Conservation (phyloP, 2,888 invertebrate genomes). For the Torymus texanus region DNA sequence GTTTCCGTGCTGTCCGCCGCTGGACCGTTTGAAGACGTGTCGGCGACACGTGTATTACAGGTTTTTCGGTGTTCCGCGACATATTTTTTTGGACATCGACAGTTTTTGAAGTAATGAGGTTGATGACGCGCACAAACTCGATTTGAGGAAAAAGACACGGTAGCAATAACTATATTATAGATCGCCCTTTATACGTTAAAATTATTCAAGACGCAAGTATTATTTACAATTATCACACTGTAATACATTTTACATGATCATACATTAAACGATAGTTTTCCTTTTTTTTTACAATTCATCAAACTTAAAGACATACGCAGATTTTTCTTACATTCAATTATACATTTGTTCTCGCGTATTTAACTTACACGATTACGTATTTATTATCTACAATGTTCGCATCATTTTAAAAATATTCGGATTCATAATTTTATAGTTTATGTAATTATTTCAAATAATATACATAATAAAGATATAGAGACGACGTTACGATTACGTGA, state of each 20-base stretch:
- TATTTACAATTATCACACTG: slow-evolving; percentile 67
- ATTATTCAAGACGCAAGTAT: slow-evolving; percentile 66
- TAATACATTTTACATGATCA: slow-evolving; percentile 46
- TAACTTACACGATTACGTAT: slow-evolving; percentile 50
- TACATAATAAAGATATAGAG: no score
- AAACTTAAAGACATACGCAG: no score
- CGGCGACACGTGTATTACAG: not conserved
- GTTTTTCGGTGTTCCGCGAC: slow-evolving; percentile 1
- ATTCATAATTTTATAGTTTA: not conserved
- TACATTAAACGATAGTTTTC: slow-evolving; percentile 46
- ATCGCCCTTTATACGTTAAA: slow-evolving; percentile 63
- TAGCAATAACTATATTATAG: slow-evolving; percentile 40
- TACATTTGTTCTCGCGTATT: slow-evolving; percentile 23
- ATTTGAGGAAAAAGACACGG: slow-evolving; percentile 22
- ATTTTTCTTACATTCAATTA: slow-evolving; percentile 6
- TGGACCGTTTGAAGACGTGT: slow-evolving; percentile 1
- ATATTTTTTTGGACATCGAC: not conserved
- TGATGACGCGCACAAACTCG: slow-evolving; percentile 18
- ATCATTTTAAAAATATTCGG: slow-evolving; percentile 45
- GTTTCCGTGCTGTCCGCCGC: slow-evolving; percentile 3
- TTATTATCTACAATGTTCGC: slow-evolving; percentile 52
- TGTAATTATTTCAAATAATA: not conserved
- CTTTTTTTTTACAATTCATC: slow-evolving; percentile 17
- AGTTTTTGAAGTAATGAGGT: not conserved
- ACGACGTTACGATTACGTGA: not conserved